These are phyloP conservation scores for Brevipalpus yothersi DNA, from an alignment of 1,140 invertebrate species.

Conservation along the genomic window DNA sequence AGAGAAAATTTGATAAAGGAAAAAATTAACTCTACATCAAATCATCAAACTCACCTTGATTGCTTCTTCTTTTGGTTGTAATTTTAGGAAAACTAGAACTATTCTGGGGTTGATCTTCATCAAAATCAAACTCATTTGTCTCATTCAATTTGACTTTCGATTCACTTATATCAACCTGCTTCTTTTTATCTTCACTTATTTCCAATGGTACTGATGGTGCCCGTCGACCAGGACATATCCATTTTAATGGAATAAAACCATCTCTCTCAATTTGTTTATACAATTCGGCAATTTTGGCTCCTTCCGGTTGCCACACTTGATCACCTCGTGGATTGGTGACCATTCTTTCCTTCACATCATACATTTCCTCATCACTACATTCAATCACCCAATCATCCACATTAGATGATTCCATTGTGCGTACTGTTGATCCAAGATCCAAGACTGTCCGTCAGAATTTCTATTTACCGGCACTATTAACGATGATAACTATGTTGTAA, in stretches of 20 bases:
- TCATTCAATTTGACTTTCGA: neutral
- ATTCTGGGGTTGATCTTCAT: neutral
- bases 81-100: neutral
- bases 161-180: neutral
- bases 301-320: conserved; percentile 9
- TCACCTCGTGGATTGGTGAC: neutral
- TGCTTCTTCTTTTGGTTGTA: neutral
- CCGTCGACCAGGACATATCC: conserved; percentile 10
- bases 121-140: conserved; percentile 6
- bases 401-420: neutral
- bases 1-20: neutral
- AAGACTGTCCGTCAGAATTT: neutral
- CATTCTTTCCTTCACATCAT: neutral
- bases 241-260: conserved; percentile 8
- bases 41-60: neutral
- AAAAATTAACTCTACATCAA: neutral
- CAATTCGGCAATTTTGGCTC: conserved; percentile 6
- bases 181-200: neutral
- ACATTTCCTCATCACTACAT: neutral
- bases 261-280: conserved; percentile 9
- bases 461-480: neutral
- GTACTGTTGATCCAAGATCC: neutral
- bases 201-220: conserved; percentile 4
- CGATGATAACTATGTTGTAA: neutral
- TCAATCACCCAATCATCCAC: neutral